Base-by-base conservation (phyloP, 2,888 invertebrate species). In the Drosophila longiperda region DNA sequence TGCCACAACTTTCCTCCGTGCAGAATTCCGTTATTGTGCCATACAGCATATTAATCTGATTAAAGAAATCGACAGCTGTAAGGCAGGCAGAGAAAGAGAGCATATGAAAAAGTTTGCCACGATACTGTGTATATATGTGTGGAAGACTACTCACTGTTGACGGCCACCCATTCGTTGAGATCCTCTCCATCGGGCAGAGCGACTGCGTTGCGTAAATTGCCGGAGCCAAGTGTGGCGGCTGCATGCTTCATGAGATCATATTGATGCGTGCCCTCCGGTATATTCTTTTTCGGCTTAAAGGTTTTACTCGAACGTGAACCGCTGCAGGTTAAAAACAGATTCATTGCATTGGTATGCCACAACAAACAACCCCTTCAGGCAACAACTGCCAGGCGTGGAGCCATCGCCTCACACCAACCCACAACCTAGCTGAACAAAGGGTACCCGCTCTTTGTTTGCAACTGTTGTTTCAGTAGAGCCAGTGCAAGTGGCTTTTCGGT, bases 1-100 rank as follows among this genome's bases (percentile, higher is more conserved):
- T 98, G 12, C 97, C 96, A 93, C 98, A 99, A 81, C 97, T 97
- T 91, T 98, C 98, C 93, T 99, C 98, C 5, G 99, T 98, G 93
- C 99, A 99, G 94, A 99, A 99, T 94, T 99, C 99, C n/a, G 99
- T 99, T 91, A 99, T 98, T 36, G 99, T 99, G 60, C 99, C 99
- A 91, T 99, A 99, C 78, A 99, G 94, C 99, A 99, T 99, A 94
- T 99, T 99, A 92, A 99, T 99, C 95, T 99, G 99, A 94, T 99
- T 99, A 94, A 99, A 99, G 94, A 99, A 99, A 94, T 99, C 99
- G 77, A 99, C 99, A 91, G 99, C 99, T 99, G 94, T 49, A 3
- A 32, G 29, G 20, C 36, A 29, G 3, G 75, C 63, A 20, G 11
- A 11, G 23, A n/a, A 4, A 26, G 17, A 0, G 40, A 23, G 20